Base-by-base conservation (phyloP, 2,797 vertebrate species). In the Myotis myotis region DNA sequence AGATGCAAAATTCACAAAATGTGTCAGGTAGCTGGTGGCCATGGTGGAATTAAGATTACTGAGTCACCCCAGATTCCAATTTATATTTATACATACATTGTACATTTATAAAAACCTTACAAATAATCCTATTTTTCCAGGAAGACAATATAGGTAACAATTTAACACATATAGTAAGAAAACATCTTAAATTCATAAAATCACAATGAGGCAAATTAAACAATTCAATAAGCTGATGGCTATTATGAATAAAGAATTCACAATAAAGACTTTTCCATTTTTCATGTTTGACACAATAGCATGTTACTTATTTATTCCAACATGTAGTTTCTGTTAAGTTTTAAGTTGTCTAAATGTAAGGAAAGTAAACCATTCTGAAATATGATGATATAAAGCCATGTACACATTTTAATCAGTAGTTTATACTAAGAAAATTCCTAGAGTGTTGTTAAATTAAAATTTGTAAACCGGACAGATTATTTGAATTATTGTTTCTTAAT, bases 81-180 rank as follows among this genome's bases (percentile, higher is more conserved):
- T 95, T 95, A 89, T 93, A 92, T 89, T 80, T 19, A 94, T 89
- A 97, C 8, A 96, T 84, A 92, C 96, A 96, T 36, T 95, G 71
- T 95, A 81, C 83, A 92, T 49, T 96, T 75, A 95, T 95, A 97
- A 97, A 94, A 97, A 89, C 22, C 93, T 96, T 95, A 96, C 92
- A 97, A 96, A 97, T 94, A 95, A 92, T 88, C 95, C 72, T 81
- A 36, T 94, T 71, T 62, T 96, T 87, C n/a, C 92, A 92, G 87
- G 94, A 98, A 98, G 95, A 97, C 88, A 96, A 92, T 94, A 96
- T 89, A 95, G 51, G 94, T 93, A 96, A 97, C 87, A 90, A 94
- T 95, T 92, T 92, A 96, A 94, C 36, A 93, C 62, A 79, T 74
- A 68, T 60, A 92, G 62, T 91, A 85, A 97, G 85, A 92, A 92